Evolutionary conservation across 1,140 invertebrate species (phyloP).

Genomic region (Hydropsyche tenuis): DNA sequence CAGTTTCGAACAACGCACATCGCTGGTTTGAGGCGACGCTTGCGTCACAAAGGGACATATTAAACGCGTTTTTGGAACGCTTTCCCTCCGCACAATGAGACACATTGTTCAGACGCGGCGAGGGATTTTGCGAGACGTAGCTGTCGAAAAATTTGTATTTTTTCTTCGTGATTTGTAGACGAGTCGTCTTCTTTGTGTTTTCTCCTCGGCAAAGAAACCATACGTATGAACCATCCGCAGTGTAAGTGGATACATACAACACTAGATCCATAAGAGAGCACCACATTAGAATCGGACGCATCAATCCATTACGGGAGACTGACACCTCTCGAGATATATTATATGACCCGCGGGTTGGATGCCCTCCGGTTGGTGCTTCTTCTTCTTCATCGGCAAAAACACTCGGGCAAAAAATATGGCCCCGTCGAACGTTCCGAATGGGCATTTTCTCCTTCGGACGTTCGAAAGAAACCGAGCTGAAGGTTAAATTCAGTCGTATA

Average conservation of each 20-base stretch:
- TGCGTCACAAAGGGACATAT: background rate
- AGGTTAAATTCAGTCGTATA: constrained; percentile 13
- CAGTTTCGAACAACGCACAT: too few species aligned
- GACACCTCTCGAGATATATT: constrained; percentile 49
- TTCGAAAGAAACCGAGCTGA: constrained; percentile 1
- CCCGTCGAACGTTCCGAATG: background rate
- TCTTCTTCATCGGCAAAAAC: background rate
- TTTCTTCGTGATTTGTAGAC: constrained; percentile 34
- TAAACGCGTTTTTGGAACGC: constrained; percentile 8
- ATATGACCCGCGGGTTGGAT: constrained; percentile 33
- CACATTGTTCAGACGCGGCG: background rate
- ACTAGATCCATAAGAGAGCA: too few species aligned
- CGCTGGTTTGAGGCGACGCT: background rate
- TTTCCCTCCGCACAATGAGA: background rate
- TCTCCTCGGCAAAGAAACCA: background rate
- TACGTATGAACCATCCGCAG: too few species aligned
- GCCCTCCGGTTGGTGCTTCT: constrained; percentile 2
- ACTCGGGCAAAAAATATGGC: constrained; percentile 28
- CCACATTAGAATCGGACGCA: constrained; percentile 45
- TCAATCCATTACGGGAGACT: constrained; percentile 48
- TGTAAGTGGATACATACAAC: too few species aligned
- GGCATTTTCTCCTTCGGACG: constrained; percentile 5
- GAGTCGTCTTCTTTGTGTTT: constrained; percentile 30
- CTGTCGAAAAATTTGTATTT: too few species aligned
- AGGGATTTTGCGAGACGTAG: too few species aligned